These are phyloP conservation scores for Harpagus bidentatus DNA, from an alignment of 2,113 vertebrate species.

Conservation along the genomic window DNA sequence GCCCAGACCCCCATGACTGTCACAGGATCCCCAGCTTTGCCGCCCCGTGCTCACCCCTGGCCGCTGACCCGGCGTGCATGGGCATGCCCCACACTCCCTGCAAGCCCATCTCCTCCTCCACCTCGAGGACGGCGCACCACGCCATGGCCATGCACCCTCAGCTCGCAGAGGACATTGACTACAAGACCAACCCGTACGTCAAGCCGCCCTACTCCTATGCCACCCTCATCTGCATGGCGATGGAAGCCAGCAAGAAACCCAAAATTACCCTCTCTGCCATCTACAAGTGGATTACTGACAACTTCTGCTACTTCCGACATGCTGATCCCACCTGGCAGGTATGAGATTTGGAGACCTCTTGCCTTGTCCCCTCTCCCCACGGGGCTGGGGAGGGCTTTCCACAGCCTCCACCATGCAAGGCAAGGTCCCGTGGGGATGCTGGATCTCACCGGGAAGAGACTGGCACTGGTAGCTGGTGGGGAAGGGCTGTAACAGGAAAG, in stretches of 20 bases:
- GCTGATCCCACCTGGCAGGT: conserved; percentile 97
- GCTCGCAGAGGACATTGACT: conserved; percentile 86
- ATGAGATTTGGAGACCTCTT: background rate
- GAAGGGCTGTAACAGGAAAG: background rate
- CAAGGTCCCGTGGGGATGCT: background rate
- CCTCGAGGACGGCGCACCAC: conserved; percentile 69
- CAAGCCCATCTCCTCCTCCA: conserved; percentile 86
- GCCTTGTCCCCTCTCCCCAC: background rate
- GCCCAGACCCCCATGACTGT: conserved; percentile 72
- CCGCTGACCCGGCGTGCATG: conserved; percentile 86
- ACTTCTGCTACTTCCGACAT: conserved; percentile 94
- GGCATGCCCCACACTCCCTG: conserved; percentile 86
- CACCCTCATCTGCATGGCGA: conserved; percentile 96
- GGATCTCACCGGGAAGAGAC: background rate
- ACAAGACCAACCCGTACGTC: conserved; percentile 83
- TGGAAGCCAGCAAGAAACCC: conserved; percentile 89
- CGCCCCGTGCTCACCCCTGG: conserved; percentile 84
- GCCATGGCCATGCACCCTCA: conserved; percentile 74
- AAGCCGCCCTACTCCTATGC: conserved; percentile 94
- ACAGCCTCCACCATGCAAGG: background rate
- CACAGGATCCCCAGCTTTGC: conserved; percentile 68
- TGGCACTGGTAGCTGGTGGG: accelerated
- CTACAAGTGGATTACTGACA: conserved; percentile 97
- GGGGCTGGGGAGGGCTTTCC: background rate
- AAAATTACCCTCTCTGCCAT: conserved; percentile 94